Percentiles rank a stretch among this genome's conserved stretches.
Conservation (phyloP, 2,888 invertebrate species). For the Pogonocherus hispidulus region DNA sequence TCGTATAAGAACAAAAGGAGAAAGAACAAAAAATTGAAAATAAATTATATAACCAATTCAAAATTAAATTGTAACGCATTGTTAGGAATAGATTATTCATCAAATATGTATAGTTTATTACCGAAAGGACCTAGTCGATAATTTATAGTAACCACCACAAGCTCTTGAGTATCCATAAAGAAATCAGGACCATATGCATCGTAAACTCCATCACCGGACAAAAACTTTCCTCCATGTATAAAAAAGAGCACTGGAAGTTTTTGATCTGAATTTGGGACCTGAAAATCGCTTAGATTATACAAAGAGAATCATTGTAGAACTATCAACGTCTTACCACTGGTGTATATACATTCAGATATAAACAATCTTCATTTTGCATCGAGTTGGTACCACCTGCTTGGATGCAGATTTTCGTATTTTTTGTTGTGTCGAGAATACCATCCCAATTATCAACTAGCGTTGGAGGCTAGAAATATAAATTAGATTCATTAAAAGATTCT, state of each 20-base stretch:
- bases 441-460: constrained; percentile 6
- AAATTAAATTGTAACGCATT: no score
- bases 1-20: no score
- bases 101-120: no score
- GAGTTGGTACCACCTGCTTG: neutral
- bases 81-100: no score
- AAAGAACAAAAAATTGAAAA: neutral
- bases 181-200: constrained; percentile 10
- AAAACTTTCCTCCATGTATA: constrained; percentile 16
- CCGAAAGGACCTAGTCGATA: constrained; percentile 37
- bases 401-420: constrained; percentile 19
- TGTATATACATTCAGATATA: constrained; percentile 18
- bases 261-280: constrained; percentile 11
- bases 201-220: constrained; percentile 14
- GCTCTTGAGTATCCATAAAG: constrained; percentile 15
- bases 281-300: neutral
- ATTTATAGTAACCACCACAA: constrained; percentile 16
- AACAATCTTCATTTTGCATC: constrained; percentile 13
- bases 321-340: constrained; percentile 14
- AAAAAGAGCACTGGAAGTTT: neutral
- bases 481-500: no score
- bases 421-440: constrained; percentile 5
- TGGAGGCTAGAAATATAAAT: constrained; percentile 4
- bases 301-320: neutral
- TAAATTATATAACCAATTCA: neutral